Evolutionary conservation across 1,140 invertebrate genomes (phyloP).

Genomic region (Danaus melanippus): DNA sequence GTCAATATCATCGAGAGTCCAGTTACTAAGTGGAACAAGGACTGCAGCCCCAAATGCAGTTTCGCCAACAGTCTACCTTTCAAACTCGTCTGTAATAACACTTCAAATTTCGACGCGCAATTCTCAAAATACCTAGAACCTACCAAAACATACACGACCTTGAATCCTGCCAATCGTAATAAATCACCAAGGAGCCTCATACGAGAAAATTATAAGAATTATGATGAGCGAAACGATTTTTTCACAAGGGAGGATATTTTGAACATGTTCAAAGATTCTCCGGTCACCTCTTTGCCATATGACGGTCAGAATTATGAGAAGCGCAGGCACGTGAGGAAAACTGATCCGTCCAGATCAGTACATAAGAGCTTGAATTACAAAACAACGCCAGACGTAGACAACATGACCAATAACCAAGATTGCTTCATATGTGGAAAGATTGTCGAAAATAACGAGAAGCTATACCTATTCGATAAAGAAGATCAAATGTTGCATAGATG

Average conservation of each 20-base stretch:
- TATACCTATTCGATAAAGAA: conserved; percentile 61
- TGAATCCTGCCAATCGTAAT: conserved; percentile 33
- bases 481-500: conserved; percentile 55
- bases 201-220: conserved; percentile 39
- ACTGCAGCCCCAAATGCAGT: conserved; percentile 39
- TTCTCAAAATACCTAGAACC: conserved; percentile 53
- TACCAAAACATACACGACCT: conserved; percentile 33
- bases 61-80: conserved; percentile 53
- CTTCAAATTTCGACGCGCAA: conserved; percentile 51
- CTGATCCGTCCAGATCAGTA: conserved; percentile 45
- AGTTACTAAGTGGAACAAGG: conserved; percentile 30
- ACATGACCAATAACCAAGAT: conserved; percentile 33
- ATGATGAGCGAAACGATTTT: conserved; percentile 38
- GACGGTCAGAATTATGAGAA: conserved; percentile 41
- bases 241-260: conserved; percentile 56
- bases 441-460: conserved; percentile 48
- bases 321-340: conserved; percentile 51
- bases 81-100: conserved; percentile 49
- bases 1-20: conserved; percentile 53
- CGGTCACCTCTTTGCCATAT: conserved; percentile 43
- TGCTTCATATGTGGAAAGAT: conserved; percentile 56
- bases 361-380: conserved; percentile 42
- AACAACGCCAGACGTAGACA: conserved; percentile 34
- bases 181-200: conserved; percentile 40
- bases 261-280: conserved; percentile 64